Conservation (phyloP, 2,888 invertebrate genomes). For the Oegoconia quadripuncta region DNA sequence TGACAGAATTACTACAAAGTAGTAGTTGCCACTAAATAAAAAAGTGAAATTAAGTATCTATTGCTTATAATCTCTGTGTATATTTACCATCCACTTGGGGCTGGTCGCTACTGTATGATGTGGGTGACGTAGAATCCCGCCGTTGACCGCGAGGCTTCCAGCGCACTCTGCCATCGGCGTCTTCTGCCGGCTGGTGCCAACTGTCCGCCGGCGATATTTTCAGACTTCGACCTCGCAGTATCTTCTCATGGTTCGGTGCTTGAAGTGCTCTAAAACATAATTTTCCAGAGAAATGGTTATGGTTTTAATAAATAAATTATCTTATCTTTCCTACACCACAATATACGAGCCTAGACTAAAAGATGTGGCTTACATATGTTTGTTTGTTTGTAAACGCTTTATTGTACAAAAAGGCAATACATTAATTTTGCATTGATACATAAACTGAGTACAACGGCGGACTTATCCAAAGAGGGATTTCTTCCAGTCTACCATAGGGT, state of each 20-base stretch:
- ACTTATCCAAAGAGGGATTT: too few relatives aligned
- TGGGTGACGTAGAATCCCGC: constrained; percentile 6
- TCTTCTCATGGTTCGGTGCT: constrained; percentile 58
- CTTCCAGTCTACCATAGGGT: too few relatives aligned
- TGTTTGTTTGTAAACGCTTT: too few relatives aligned
- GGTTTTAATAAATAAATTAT: too few relatives aligned
- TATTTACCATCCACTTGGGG: not conserved
- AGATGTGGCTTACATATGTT: too few relatives aligned
- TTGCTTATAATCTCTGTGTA: not conserved
- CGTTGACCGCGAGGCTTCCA: constrained; percentile 41
- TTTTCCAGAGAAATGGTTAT: too few relatives aligned
- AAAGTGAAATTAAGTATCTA: not conserved
- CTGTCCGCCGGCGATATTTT: constrained; percentile 78
- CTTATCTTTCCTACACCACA: too few relatives aligned
- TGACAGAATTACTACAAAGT: too few relatives aligned
- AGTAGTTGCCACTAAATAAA: not conserved
- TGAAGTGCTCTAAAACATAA: constrained; percentile 48
- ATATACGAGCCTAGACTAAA: too few relatives aligned
- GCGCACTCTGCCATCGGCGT: constrained; percentile 50
- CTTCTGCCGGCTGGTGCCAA: constrained; percentile 80
- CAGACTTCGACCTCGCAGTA: constrained; percentile 54
- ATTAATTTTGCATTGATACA: too few relatives aligned
- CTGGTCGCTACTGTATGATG: constrained; percentile 6
- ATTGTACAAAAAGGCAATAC: too few relatives aligned
- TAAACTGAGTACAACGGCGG: too few relatives aligned